These are phyloP conservation scores for Nymphalis polychloros DNA, from an alignment of 2,888 invertebrate genomes.

Conservation along the genomic window DNA sequence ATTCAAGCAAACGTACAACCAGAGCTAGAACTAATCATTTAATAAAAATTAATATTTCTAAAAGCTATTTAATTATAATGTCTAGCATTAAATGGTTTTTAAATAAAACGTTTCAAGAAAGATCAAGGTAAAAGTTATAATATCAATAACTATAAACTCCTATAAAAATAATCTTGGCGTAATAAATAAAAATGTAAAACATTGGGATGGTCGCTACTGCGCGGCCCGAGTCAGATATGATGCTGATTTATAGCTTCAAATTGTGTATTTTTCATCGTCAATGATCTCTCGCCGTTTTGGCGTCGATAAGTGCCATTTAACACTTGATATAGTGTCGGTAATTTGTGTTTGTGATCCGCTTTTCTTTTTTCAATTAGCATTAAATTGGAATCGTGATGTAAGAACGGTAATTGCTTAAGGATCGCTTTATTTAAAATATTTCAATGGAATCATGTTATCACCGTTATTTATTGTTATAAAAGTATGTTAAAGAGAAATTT, in stretches of 20 bases:
- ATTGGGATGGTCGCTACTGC: slow-evolving; percentile 62
- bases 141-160: slow-evolving; percentile 15
- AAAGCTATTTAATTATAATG: too few relatives aligned
- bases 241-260: slow-evolving; percentile 78
- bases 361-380: slow-evolving; percentile 78
- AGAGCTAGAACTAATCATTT: too few relatives aligned
- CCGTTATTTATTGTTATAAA: background rate
- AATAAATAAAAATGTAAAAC: slow-evolving; percentile 73
- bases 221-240: slow-evolving; percentile 52
- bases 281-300: slow-evolving; percentile 72
- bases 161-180: slow-evolving; percentile 36
- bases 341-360: slow-evolving; percentile 72
- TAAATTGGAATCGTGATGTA: slow-evolving; percentile 73
- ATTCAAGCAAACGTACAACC: too few relatives aligned
- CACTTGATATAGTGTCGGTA: slow-evolving; percentile 81
- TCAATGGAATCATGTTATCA: slow-evolving; percentile 43
- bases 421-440: slow-evolving; percentile 51
- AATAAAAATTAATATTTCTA: too few relatives aligned
- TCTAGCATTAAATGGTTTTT: too few relatives aligned
- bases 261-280: slow-evolving; percentile 80
- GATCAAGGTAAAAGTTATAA: slow-evolving; percentile 9
- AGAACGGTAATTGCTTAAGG: slow-evolving; percentile 50
- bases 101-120: background rate
- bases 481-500: too few relatives aligned
- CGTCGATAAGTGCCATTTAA: slow-evolving; percentile 79